A percentile compares a stretch with the other conserved stretches of the same genome.
Evolutionary conservation across 2,113 vertebrate genomes (phyloP).

Genomic region (Brachypteracias leptosomus): DNA sequence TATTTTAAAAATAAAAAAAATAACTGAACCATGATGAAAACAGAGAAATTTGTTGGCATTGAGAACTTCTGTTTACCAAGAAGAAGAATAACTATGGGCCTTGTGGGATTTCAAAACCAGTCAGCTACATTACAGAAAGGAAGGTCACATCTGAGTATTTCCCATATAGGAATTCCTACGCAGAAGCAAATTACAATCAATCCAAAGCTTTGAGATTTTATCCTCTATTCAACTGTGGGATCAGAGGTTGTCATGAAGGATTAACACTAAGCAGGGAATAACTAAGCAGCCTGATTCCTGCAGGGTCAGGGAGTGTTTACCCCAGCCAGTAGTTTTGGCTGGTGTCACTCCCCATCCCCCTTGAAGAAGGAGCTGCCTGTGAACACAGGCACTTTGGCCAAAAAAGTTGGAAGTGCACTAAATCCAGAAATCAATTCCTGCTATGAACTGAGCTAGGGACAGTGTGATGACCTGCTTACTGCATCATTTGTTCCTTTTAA

Average conservation of each 20-base stretch:
- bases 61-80: neutral
- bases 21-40: neutral
- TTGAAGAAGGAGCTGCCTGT: neutral
- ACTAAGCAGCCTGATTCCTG: neutral
- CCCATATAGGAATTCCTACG: neutral
- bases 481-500: neutral
- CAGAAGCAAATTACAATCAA: neutral
- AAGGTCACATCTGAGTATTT: neutral
- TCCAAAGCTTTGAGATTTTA: neutral
- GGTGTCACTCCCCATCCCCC: neutral
- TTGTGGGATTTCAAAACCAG: neutral
- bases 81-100: neutral
- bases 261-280: neutral
- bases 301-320: neutral
- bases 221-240: neutral
- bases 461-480: neutral
- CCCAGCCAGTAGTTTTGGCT: neutral
- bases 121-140: neutral
- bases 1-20: neutral
- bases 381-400: neutral
- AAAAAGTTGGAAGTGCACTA: neutral
- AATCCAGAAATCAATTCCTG: neutral
- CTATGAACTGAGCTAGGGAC: neutral
- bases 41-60: neutral
- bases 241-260: neutral